Base-by-base conservation (phyloP, 1,140 invertebrate species). In the Holcopasites calliopsidis region DNA sequence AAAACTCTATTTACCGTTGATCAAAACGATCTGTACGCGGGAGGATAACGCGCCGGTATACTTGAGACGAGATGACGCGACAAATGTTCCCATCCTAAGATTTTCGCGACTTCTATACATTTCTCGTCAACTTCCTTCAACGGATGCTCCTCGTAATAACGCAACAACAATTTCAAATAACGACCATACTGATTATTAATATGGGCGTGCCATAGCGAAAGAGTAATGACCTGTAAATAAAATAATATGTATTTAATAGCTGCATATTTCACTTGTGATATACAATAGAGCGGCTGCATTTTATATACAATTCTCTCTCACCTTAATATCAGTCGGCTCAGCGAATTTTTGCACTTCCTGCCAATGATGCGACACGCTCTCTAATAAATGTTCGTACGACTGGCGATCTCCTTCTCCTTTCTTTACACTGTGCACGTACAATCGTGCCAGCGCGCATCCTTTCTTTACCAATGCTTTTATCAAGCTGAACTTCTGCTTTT, bases 201-300 rank as follows among this genome's bases (percentile, higher is more conserved):
- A 82, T 95, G 93, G 18, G 96, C 95, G 88, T 98, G 96, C 94
- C 96, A 97, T 38, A 97, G 91, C 6, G 94, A 93, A 85, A 98
- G 96, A 80, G 94, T 93, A 35, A 96, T 92, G 8, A 95, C 93
- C 94, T 96, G 85, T 18, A 76, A 80, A 84, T 73, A 73, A 78
- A 40, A 75, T 60, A 50, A 66, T 49, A 60, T 10, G 54, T 50
- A 44, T 21, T 44, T 16, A 42, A 2, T 40, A 3, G 6, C 6
- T 11, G 3, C 18, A 2, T 1, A 21, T 64, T 76, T 54, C n/a
- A 76, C 76, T 62, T 54, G 61, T 55, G 72, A 70, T 74, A 42
- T 62, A 52, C 1, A 55, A 50, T 11, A 55, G 93, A 86, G 97
- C 96, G 79, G 94, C 93, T 33, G 95, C 91, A 18, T 94, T 93